A percentile compares a stretch with the other conserved stretches of the same genome.
Evolutionary conservation across 92 coral and sea anemone species (phyloP).

Genomic region (Bergia sp.): DNA sequence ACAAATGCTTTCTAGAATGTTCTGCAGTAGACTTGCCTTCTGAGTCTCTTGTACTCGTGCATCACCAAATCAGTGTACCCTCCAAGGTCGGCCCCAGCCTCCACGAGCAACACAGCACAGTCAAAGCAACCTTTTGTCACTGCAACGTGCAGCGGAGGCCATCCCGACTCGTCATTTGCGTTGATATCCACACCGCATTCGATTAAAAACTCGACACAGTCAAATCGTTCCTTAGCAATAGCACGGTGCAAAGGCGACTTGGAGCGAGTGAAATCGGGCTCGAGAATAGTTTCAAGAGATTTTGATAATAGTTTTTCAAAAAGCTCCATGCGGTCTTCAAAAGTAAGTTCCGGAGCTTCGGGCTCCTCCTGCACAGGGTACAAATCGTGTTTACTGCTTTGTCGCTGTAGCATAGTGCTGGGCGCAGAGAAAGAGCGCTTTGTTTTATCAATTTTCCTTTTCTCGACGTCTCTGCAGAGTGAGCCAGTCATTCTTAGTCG

Average conservation of each 20-base stretch:
- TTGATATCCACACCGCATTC: slow-evolving; percentile 41
- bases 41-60: slow-evolving; percentile 31
- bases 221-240: slow-evolving; percentile 39
- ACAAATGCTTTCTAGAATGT: background rate
- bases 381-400: background rate
- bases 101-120: slow-evolving; percentile 39
- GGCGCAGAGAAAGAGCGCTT: slow-evolving; percentile 29
- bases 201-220: slow-evolving; percentile 39
- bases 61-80: slow-evolving; percentile 34
- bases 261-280: slow-evolving; percentile 38
- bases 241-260: slow-evolving; percentile 46
- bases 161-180: slow-evolving; percentile 40
- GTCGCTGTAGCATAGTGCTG: slow-evolving; percentile 6
- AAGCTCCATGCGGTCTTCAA: slow-evolving; percentile 33
- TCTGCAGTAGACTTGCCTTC: slow-evolving; percentile 38
- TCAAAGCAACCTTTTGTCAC: slow-evolving; percentile 38
- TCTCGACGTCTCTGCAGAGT: slow-evolving; percentile 16
- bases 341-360: slow-evolving; percentile 14
- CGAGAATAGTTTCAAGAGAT: slow-evolving; percentile 30
- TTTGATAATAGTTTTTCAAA: slow-evolving; percentile 38
- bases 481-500: slow-evolving; percentile 5
- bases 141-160: slow-evolving; percentile 47
- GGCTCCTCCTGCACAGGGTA: slow-evolving; percentile 41
- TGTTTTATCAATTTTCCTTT: slow-evolving; percentile 19
- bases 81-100: slow-evolving; percentile 50